Evolutionary conservation across 2,888 invertebrate genomes (phyloP).

Genomic region (Spialia ferax): DNA sequence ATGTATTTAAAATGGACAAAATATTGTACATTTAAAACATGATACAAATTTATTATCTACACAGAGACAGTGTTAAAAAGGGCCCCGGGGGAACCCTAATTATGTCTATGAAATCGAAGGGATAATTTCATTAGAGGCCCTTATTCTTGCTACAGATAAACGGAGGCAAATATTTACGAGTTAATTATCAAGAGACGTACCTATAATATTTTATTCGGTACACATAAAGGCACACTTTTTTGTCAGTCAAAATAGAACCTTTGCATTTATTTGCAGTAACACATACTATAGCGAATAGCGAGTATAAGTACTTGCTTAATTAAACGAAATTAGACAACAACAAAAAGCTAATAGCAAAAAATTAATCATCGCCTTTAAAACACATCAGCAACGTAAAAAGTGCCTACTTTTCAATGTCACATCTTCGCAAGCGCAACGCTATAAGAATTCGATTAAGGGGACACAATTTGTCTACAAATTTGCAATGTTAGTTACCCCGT

Average conservation of each 20-base stretch:
- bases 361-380: not conserved
- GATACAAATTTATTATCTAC: constrained; percentile 19
- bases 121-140: constrained; percentile 71
- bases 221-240: too few species aligned
- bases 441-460: not conserved
- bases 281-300: too few species aligned
- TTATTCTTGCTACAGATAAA: constrained; percentile 53
- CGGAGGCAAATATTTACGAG: constrained; percentile 65
- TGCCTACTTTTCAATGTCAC: not conserved
- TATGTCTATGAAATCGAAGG: constrained; percentile 70
- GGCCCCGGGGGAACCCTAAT: constrained; percentile 56
- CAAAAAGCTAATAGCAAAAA: not conserved
- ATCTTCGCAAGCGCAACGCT: not conserved
- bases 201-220: constrained; percentile 51
- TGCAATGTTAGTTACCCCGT: constrained; percentile 6
- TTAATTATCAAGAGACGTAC: constrained; percentile 58
- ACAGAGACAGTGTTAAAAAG: constrained; percentile 61
- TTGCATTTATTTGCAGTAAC: too few species aligned
- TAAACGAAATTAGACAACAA: too few species aligned
- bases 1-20: not conserved
- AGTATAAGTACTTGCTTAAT: too few species aligned
- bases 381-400: not conserved
- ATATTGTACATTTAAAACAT: constrained; percentile 12
- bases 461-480: constrained; percentile 21
- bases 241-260: too few species aligned